A percentile compares a stretch with the other conserved stretches of the same genome.
These are phyloP conservation scores for Cepaea hortensis DNA, from an alignment of 2,888 invertebrate genomes.

Conservation along the genomic window DNA sequence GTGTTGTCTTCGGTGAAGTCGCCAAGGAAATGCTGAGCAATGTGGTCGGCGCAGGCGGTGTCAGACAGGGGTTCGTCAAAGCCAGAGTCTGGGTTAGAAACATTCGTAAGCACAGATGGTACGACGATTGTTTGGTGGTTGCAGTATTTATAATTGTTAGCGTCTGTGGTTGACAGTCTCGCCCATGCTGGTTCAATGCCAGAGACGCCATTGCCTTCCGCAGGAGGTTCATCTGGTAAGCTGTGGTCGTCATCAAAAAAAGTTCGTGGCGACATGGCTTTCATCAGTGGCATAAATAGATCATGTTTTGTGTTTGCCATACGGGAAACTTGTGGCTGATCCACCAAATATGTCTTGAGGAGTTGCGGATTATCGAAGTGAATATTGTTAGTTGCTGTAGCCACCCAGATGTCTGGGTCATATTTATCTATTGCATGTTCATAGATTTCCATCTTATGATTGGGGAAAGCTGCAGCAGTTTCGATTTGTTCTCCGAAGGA, in stretches of 20 bases:
- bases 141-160: too few species aligned
- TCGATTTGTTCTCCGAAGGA: too few species aligned
- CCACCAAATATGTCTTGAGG: too few species aligned
- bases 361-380: not conserved
- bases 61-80: slow-evolving; percentile 32
- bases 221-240: not conserved
- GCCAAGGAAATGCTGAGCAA: not conserved
- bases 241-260: slow-evolving; percentile 31
- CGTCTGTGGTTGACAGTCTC: too few species aligned
- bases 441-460: not conserved
- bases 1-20: not conserved
- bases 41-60: not conserved
- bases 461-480: too few species aligned
- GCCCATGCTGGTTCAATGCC: not conserved
- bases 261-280: not conserved
- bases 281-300: not conserved
- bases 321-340: not conserved
- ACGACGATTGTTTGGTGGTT: too few species aligned
- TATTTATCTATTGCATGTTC: not conserved
- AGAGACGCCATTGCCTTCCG: too few species aligned
- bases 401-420: not conserved
- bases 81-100: slow-evolving; percentile 29
- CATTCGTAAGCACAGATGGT: not conserved
- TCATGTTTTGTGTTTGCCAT: not conserved
- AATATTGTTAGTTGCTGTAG: too few species aligned